These are phyloP conservation scores for Aplysia californica DNA, from an alignment of 1,140 invertebrate species.

Conservation along the genomic window DNA sequence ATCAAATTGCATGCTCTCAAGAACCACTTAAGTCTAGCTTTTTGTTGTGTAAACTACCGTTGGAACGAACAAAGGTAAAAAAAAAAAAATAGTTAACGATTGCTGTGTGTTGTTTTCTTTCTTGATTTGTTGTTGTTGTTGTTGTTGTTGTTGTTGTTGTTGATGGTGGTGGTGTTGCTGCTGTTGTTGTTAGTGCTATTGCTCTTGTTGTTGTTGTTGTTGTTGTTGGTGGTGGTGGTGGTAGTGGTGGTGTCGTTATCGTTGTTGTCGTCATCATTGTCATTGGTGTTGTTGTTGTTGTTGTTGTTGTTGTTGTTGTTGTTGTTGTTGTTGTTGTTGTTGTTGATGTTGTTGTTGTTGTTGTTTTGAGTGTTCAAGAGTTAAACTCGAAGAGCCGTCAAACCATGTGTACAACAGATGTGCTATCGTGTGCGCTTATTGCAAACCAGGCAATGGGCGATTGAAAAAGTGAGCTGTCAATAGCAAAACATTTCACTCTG, in stretches of 20 bases:
- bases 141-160: background rate
- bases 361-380: too few species aligned
- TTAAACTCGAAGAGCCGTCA: background rate
- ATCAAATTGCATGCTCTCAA: background rate
- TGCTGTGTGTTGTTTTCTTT: too few species aligned
- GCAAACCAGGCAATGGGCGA: background rate
- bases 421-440: background rate
- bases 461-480: background rate
- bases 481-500: slow-evolving; percentile 40
- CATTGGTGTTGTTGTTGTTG: too few species aligned
- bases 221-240: too few species aligned
- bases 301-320: background rate
- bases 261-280: background rate
- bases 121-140: too few species aligned
- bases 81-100: too few species aligned
- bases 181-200: too few species aligned
- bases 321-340: background rate
- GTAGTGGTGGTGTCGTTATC: background rate
- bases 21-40: background rate
- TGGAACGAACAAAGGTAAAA: too few species aligned
- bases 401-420: background rate
- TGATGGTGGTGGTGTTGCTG: too few species aligned
- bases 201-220: too few species aligned
- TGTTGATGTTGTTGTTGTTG: background rate
- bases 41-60: too few species aligned